Base-by-base conservation (phyloP, 1,140 invertebrate genomes). In the Ruditapes philippinarum region DNA sequence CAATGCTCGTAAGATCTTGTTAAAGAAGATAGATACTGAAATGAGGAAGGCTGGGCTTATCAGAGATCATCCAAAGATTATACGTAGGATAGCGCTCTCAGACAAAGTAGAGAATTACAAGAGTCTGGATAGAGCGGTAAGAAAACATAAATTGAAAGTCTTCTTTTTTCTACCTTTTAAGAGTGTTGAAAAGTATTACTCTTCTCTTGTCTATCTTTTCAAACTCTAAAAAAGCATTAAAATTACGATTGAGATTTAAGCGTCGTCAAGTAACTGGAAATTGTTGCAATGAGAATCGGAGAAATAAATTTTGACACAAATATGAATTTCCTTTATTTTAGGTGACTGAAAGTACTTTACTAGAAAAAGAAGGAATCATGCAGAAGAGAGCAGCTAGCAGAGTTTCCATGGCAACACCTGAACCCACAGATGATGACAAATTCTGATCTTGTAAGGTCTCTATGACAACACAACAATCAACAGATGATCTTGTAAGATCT, bases 51-150 rank as follows among this genome's bases (percentile, higher is more conserved):
- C 36, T 14, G 76, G 60, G 38, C 54, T 54, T 36, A 60, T 79
- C 54, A 62, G 60, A 33, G 85, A 88, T 70, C 74, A 88, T 88
- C 85, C 85, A 0, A 65, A 80, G 42, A 33, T 88, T 45, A 80
- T 88, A n/a, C 40, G 38, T 36, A 33, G 42, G 28, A 62, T 88
- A 28, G 45, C 40, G 12, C 19, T 80, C 51, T 88, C 85, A 28
- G 85, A 88, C 40, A 88, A 88, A 51, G 85, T 88, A 31, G 74
- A 88, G 45, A 88, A 88, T 54, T 88, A 88, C 74, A 79, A 14
- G 9, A 36, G 28, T 70, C 9, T 88, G 19, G 85, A 88, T 33
- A 70, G 36, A 51, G 54, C 25, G 12, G 85, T 88, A 70, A 74
- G 83, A 45, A 54, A n/a, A n/a, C n/a, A n/a, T n/a, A n/a, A n/a